These are phyloP conservation scores for Haplochromis burtoni DNA, from an alignment of 2,113 vertebrate species.

Conservation along the genomic window DNA sequence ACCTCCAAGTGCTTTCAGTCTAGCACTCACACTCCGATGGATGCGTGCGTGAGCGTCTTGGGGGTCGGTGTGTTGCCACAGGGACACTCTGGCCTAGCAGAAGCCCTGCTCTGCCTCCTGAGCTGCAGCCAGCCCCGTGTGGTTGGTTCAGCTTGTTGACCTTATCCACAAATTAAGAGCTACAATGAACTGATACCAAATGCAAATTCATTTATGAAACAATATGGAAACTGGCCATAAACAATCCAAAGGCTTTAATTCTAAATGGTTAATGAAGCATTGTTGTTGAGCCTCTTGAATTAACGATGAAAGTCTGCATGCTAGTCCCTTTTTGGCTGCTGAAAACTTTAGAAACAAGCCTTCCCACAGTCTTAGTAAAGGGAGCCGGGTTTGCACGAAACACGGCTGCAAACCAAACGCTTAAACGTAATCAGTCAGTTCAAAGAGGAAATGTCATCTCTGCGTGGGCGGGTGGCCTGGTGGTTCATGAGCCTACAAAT, in stretches of 20 bases:
- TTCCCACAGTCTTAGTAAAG: not conserved
- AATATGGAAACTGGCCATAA: not conserved
- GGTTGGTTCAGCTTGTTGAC: not conserved
- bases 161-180: not conserved
- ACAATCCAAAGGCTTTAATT: not conserved
- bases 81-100: not conserved
- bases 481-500: not conserved
- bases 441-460: not conserved
- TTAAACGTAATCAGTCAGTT: not conserved
- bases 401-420: not conserved
- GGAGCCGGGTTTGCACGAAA: not conserved
- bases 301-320: not conserved
- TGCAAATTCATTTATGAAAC: not conserved
- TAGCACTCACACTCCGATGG: not conserved
- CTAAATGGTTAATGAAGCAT: not conserved
- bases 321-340: not conserved
- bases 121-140: not conserved
- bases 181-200: not conserved
- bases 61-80: not conserved
- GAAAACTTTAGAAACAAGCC: not conserved
- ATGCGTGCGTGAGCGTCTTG: not conserved
- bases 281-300: not conserved
- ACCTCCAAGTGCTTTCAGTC: not conserved
- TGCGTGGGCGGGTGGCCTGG: not conserved
- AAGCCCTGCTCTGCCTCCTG: not conserved